These are phyloP conservation scores for Apaloderma vittatum DNA, from an alignment of 2,113 vertebrate genomes.

Conservation along the genomic window DNA sequence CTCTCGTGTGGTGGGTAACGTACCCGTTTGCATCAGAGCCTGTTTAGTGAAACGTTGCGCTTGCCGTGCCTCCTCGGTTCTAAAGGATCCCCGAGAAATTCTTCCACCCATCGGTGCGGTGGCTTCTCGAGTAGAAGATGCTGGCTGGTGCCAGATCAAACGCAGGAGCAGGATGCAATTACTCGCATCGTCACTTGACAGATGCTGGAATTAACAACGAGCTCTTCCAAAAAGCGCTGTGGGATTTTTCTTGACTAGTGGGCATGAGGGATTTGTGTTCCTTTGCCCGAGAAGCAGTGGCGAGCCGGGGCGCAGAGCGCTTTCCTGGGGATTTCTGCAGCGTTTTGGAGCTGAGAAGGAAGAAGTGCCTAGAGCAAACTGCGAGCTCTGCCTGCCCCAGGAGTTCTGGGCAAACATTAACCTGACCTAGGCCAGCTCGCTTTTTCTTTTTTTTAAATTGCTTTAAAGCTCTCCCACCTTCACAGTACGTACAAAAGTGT, in stretches of 20 bases:
- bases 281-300: neutral
- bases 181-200: neutral
- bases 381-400: neutral
- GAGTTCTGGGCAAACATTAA: constrained; percentile 14
- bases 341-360: neutral
- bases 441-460: neutral
- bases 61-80: neutral
- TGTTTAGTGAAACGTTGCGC: neutral
- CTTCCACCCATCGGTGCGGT: neutral
- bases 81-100: neutral
- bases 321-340: neutral
- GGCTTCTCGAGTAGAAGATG: neutral
- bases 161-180: neutral
- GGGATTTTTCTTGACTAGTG: neutral
- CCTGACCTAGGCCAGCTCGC: neutral
- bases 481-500: fast-evolving
- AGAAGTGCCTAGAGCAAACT: neutral
- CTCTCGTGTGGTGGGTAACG: fast-evolving
- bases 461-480: neutral
- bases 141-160: neutral
- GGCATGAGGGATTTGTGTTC: constrained; percentile 15
- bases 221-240: neutral
- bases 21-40: neutral
- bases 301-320: neutral
- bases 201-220: fast-evolving